Evolutionary conservation across 2,113 vertebrate genomes (phyloP).

Genomic region (Delphinapterus leucas): DNA sequence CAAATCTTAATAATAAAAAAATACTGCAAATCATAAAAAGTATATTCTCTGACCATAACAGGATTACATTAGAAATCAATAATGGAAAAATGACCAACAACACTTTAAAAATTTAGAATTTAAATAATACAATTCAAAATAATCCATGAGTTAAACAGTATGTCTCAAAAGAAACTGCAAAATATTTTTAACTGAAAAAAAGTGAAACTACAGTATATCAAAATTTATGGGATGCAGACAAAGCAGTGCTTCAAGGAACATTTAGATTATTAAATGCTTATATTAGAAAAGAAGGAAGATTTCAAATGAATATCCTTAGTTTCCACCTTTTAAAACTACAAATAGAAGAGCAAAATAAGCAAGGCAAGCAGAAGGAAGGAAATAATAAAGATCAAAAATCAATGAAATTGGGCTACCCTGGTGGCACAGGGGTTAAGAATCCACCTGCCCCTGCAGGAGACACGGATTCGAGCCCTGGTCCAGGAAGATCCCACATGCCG

Average conservation of each 20-base stretch:
- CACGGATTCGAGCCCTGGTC: no score
- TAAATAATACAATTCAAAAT: neutral
- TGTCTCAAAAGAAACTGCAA: neutral
- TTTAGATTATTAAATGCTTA: neutral
- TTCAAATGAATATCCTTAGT: neutral
- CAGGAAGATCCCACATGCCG: no score
- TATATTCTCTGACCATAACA: neutral
- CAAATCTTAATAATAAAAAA: neutral
- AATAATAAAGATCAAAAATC: neutral
- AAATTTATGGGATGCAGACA: neutral
- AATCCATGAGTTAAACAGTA: neutral
- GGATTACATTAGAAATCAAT: neutral
- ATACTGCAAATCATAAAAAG: neutral
- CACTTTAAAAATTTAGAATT: neutral
- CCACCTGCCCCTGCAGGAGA: no score
- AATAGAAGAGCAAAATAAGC: neutral
- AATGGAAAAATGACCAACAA: neutral
- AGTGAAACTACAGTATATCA: neutral
- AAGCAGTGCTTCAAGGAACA: neutral
- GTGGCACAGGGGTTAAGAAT: no score
- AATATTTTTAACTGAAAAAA: slow-evolving; percentile 17
- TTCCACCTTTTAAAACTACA: neutral
- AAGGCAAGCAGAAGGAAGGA: neutral
- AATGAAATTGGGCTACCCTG: neutral
- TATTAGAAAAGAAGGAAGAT: neutral